phyloP scores from a whole-genome alignment of 2,113 vertebrate species.

The Grallaria varia region DNA sequence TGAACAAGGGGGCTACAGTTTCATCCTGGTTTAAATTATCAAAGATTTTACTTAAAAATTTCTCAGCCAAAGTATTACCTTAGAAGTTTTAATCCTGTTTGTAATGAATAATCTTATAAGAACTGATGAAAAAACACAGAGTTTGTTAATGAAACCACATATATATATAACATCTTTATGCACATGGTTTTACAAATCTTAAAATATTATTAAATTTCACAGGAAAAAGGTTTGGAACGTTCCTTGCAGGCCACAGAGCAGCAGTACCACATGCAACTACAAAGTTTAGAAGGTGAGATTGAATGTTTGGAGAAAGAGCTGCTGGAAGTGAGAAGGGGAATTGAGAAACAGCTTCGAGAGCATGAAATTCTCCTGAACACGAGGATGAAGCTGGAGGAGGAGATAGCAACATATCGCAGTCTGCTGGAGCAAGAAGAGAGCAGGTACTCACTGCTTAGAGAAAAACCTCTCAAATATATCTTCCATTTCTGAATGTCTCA shows the following conservation, averaged over 20 bases:
- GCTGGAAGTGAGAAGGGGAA: constrained; percentile 81
- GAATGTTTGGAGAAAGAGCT: constrained; percentile 86
- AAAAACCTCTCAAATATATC: background rate
- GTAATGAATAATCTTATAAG: background rate
- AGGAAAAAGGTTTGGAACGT: constrained; percentile 91
- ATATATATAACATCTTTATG: background rate
- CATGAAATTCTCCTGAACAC: constrained; percentile 91
- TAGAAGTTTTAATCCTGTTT: background rate
- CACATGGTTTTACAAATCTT: background rate
- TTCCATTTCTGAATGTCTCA: background rate
- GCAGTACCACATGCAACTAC: constrained; percentile 87
- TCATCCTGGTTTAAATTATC: background rate
- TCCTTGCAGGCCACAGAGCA: constrained; percentile 84
- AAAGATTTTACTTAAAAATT: background rate
- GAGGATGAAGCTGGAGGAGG: constrained; percentile 92
- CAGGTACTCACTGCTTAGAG: constrained; percentile 75
- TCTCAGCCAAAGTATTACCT: background rate
- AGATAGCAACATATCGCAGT: constrained; percentile 90
- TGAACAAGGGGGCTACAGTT: background rate
- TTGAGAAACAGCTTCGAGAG: constrained; percentile 86
- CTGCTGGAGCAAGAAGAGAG: constrained; percentile 91
- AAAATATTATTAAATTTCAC: background rate
- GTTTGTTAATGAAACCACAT: background rate
- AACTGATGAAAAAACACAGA: background rate
- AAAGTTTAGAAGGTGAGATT: constrained; percentile 84